phyloP scores from a whole-genome alignment of 2,797 vertebrate species.

The Silurus aristotelis region DNA sequence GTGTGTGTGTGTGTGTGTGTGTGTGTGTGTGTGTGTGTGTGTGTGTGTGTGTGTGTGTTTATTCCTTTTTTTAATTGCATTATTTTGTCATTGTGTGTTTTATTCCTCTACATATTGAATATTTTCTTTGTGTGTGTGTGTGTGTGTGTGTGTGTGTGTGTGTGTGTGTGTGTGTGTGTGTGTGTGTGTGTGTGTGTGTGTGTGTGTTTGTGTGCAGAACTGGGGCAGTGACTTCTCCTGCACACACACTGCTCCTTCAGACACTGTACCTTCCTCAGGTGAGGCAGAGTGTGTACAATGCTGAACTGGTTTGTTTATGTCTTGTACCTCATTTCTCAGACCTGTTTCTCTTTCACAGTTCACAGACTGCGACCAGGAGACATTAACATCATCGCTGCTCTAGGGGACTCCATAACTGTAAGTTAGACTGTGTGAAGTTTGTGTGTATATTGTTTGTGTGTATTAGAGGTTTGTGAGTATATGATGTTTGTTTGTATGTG shows the following conservation, averaged over 20 bases:
- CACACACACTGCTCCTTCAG: constrained; percentile 65
- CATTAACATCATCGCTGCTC: constrained; percentile 82
- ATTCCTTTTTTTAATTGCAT: no score
- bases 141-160: background rate
- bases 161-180: constrained; percentile 43
- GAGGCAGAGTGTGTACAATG: constrained; percentile 47
- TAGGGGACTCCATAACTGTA: constrained; percentile 92
- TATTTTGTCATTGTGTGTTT: no score
- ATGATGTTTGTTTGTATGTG: no score
- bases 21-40: no score
- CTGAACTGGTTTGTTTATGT: no score
- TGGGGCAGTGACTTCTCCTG: constrained; percentile 91
- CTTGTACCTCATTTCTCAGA: no score
- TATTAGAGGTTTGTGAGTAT: no score
- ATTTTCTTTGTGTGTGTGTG: background rate
- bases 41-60: no score
- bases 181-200: background rate
- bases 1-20: no score
- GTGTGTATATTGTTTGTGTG: no score
- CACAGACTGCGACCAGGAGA: constrained; percentile 84
- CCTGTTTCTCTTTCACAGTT: constrained; percentile 65
- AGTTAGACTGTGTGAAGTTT: constrained; percentile 47
- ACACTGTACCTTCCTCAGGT: constrained; percentile 83
- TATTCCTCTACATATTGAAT: no score
- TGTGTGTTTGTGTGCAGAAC: constrained; percentile 73